Evolutionary conservation across 2,888 invertebrate species (phyloP).

Genomic region (Oxyteleia sp.): DNA sequence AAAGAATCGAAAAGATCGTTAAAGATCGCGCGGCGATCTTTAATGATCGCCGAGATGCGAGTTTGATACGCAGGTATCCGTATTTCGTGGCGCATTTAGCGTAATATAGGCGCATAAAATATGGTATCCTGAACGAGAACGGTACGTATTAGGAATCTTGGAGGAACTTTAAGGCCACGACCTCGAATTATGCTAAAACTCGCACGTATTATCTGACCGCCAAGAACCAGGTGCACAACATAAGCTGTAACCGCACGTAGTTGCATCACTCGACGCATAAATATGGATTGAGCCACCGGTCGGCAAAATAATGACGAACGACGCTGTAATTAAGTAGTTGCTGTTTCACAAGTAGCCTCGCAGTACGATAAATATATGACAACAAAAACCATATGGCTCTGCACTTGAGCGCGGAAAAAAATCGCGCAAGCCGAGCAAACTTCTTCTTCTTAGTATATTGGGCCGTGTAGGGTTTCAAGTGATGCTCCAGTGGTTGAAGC

Average conservation of each 20-base stretch:
- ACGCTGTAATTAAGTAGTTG: slow-evolving; percentile 76
- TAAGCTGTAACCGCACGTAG: slow-evolving; percentile 73
- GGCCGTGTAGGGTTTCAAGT: slow-evolving; percentile 24
- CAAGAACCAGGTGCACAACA: slow-evolving; percentile 77
- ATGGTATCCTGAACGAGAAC: slow-evolving; percentile 61
- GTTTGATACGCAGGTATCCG: slow-evolving; percentile 36
- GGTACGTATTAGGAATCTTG: slow-evolving; percentile 72
- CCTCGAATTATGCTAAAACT: slow-evolving; percentile 77
- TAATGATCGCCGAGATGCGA: slow-evolving; percentile 47
- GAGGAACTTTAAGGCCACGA: slow-evolving; percentile 71
- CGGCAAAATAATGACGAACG: slow-evolving; percentile 77
- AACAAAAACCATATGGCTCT: slow-evolving; percentile 73
- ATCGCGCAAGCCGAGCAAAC: slow-evolving; percentile 58
- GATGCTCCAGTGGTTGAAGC: slow-evolving; percentile 6
- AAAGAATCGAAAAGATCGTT: too few species aligned
- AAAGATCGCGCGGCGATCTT: slow-evolving; percentile 12
- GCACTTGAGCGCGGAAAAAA: slow-evolving; percentile 61
- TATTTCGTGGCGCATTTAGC: slow-evolving; percentile 43
- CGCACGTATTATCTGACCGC: slow-evolving; percentile 72
- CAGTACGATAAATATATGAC: slow-evolving; percentile 70
- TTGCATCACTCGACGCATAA: slow-evolving; percentile 78
- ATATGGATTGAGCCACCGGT: slow-evolving; percentile 78
- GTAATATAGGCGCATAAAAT: slow-evolving; percentile 48
- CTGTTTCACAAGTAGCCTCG: slow-evolving; percentile 74
- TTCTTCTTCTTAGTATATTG: slow-evolving; percentile 43